These are phyloP conservation scores for Drosophila greeni DNA, from an alignment of 2,888 invertebrate genomes.

Conservation along the genomic window DNA sequence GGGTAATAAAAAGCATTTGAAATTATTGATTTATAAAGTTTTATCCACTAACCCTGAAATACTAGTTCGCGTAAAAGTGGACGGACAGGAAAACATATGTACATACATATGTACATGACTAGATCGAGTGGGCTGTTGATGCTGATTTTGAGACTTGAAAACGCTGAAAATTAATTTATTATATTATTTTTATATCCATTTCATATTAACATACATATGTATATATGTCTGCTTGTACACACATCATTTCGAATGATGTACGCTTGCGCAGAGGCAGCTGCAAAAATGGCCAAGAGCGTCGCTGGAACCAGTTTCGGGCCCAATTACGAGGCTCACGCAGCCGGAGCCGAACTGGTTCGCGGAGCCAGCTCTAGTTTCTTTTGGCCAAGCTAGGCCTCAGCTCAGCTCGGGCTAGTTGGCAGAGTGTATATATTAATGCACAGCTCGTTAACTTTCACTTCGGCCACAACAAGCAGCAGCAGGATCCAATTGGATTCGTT, in stretches of 20 bases:
- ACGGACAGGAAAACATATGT: too few relatives aligned
- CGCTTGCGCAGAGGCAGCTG: neutral
- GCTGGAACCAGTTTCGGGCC: slow-evolving; percentile 30
- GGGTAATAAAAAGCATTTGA: too few relatives aligned
- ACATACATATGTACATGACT: too few relatives aligned
- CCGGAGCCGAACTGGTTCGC: slow-evolving; percentile 28
- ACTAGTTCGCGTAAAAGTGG: too few relatives aligned
- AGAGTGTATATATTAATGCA: slow-evolving; percentile 39
- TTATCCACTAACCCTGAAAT: too few relatives aligned
- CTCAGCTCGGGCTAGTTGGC: slow-evolving; percentile 39
- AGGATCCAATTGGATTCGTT: neutral
- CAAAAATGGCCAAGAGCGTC: neutral
- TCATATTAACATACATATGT: neutral
- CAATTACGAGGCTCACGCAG: slow-evolving; percentile 27
- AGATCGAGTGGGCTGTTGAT: too few relatives aligned
- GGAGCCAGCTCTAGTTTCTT: slow-evolving; percentile 22
- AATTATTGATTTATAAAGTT: too few relatives aligned
- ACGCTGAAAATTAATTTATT: too few relatives aligned
- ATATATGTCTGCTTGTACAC: neutral
- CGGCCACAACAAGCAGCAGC: slow-evolving; percentile 22
- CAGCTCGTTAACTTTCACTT: slow-evolving; percentile 45
- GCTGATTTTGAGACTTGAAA: too few relatives aligned
- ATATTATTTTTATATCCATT: too few relatives aligned
- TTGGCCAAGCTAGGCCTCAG: slow-evolving; percentile 19
- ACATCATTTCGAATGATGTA: neutral